These are phyloP conservation scores for Epinephelus lanceolatus DNA, from an alignment of 2,113 vertebrate species.

Conservation along the genomic window DNA sequence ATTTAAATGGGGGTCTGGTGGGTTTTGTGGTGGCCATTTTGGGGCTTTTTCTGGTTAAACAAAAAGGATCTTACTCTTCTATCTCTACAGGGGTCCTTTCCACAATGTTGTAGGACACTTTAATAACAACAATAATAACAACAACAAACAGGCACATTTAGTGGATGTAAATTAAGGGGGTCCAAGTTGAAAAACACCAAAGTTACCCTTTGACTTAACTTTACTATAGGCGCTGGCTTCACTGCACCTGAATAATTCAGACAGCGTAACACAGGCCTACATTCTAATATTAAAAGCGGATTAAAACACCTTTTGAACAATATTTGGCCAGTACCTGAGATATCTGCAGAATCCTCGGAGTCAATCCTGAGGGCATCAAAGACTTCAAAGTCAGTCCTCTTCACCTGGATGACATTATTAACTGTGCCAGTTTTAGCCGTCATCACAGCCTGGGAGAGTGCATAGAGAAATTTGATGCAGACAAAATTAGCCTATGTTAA, in stretches of 20 bases:
- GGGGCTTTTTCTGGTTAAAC: no score
- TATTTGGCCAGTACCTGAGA: constrained; percentile 85
- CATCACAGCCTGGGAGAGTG: constrained; percentile 86
- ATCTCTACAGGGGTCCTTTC: no score
- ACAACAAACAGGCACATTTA: no score
- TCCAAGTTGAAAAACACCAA: no score
- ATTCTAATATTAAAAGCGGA: background rate
- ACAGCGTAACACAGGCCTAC: background rate
- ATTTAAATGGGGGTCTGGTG: no score
- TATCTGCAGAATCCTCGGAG: constrained; percentile 92
- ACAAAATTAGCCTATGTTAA: no score
- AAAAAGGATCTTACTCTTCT: no score
- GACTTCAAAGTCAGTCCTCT: constrained; percentile 96
- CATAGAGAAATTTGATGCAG: background rate
- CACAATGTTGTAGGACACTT: no score
- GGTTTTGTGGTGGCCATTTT: no score
- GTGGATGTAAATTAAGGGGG: no score
- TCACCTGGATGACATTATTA: constrained; percentile 96
- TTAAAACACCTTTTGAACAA: background rate
- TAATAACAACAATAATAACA: no score
- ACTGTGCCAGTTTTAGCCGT: constrained; percentile 94
- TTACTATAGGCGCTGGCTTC: background rate
- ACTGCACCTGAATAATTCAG: background rate
- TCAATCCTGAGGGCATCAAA: constrained; percentile 97
- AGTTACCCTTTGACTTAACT: no score